These are phyloP conservation scores for Harpagifer antarcticus DNA, from an alignment of 2,797 vertebrate genomes.

Conservation along the genomic window DNA sequence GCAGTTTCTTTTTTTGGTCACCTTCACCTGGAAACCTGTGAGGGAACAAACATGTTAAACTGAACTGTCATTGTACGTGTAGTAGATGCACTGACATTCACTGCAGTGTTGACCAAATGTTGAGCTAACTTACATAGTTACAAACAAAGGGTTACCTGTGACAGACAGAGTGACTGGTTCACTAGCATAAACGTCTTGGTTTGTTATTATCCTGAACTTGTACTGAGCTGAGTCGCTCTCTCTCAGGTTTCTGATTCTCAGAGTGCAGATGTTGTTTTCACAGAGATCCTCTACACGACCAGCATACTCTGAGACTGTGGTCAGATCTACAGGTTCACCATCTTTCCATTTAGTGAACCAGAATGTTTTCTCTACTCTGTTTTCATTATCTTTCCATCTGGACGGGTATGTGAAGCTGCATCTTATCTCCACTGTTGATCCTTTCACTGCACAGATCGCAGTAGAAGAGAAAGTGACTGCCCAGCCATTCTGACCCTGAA, in stretches of 20 bases:
- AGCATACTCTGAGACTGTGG: neutral
- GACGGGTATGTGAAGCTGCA: neutral
- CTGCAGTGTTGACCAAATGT: too few relatives aligned
- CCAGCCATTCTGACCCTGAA: too few relatives aligned
- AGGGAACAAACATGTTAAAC: neutral
- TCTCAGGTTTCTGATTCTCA: conserved; percentile 20
- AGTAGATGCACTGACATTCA: neutral
- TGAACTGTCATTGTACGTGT: neutral
- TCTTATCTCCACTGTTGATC: neutral
- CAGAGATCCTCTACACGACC: neutral
- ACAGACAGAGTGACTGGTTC: conserved; percentile 24
- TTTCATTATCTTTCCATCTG: neutral
- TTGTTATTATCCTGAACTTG: conserved; percentile 19
- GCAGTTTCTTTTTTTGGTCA: neutral
- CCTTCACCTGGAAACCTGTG: conserved; percentile 9
- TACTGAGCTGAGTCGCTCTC: conserved; percentile 6
- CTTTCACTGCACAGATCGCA: too few relatives aligned
- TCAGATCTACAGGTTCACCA: too few relatives aligned
- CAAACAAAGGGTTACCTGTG: conserved; percentile 17
- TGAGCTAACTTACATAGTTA: too few relatives aligned
- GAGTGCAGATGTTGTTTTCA: rapidly evolving
- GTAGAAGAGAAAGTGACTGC: too few relatives aligned
- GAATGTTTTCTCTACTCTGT: neutral
- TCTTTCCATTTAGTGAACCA: conserved; percentile 10
- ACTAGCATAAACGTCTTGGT: neutral